Base-by-base conservation (phyloP, 2,113 vertebrate species). In the Scomber scombrus region DNA sequence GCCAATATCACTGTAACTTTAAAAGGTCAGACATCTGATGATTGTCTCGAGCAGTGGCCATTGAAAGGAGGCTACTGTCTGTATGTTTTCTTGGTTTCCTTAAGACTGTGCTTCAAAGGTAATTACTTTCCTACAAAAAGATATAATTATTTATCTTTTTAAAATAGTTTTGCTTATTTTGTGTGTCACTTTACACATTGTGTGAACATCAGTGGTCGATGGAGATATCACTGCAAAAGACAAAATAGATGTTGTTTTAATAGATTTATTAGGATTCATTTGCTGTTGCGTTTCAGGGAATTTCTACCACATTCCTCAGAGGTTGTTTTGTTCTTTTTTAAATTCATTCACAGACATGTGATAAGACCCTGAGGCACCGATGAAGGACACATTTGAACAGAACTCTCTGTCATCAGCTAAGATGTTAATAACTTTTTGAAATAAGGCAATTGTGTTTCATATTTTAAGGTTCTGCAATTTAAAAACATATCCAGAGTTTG, bases 281-380 rank as follows among this genome's bases (percentile, higher is more conserved):
- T 51, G 67, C 5, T 55, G 18, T 56, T 49, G 11, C 11, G 34
- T 75, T 19, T 11, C 10, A 70, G 9, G 4, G 45, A 19, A 45
- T 12, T 67, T 11, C 13, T 46, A 13, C 8, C 51, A 8, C 31
- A 15, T 67, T 70, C 63, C 29, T 46, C 52, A 55, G n/a, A 23
- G n/a, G 68, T 34, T 77, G 4, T 57, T 84, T 76, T 67, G 5
- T 13, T 58, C 9, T 76, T 65, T 68, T 55, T 23, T 18, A 5
- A 58, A 23, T 43, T 9, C 1, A 54, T 62, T 62, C 29, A 18
- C 15, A 46, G 66, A 26, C 86, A 83, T 83, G 84, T 81, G 80
- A 85, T 55, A n/a, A 67, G 23, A 50, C 57, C 80, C 58, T 75
- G 68, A 68, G 74, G 73, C 12, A 71, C 11, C 1, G 9, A 47